A percentile compares a stretch with the other conserved stretches of the same genome.
Evolutionary conservation across 92 coral and sea anemone genomes (phyloP).

Genomic region (Parazoanthus atlanticus): DNA sequence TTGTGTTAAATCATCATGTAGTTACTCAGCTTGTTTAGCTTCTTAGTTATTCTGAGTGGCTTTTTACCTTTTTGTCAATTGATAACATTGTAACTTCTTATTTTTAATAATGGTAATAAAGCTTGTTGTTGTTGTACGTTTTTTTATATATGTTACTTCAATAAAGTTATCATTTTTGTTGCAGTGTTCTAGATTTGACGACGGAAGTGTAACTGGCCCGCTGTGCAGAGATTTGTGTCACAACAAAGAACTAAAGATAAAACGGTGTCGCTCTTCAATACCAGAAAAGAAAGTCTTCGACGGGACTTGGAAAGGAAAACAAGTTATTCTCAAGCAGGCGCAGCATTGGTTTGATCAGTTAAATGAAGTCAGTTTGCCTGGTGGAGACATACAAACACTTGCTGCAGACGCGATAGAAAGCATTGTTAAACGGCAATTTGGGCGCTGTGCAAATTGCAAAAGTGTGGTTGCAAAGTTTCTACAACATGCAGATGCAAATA

Average conservation of each 20-base stretch:
- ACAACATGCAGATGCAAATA: constrained; percentile 60
- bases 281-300: constrained; percentile 52
- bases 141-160: too few relatives aligned
- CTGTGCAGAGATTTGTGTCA: constrained; percentile 57
- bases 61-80: too few relatives aligned
- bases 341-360: constrained; percentile 40
- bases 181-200: constrained; percentile 56
- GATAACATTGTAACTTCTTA: too few relatives aligned
- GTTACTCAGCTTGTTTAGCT: too few relatives aligned
- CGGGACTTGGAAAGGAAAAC: constrained; percentile 55
- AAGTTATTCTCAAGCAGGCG: constrained; percentile 51
- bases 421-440: constrained; percentile 6
- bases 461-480: constrained; percentile 29
- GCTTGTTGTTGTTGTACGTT: too few relatives aligned
- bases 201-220: constrained; percentile 59
- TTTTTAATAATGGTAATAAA: too few relatives aligned
- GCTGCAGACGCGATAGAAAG: not conserved
- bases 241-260: constrained; percentile 10
- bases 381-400: not conserved
- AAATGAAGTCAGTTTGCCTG: not conserved
- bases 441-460: constrained; percentile 62
- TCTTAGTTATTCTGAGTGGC: too few relatives aligned
- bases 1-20: too few relatives aligned
- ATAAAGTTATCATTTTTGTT: constrained; percentile 1
- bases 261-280: constrained; percentile 37